A percentile compares a stretch with the other conserved stretches of the same genome.
Conservation (phyloP, 1,140 invertebrate species). For the Eupeodes corollae region DNA sequence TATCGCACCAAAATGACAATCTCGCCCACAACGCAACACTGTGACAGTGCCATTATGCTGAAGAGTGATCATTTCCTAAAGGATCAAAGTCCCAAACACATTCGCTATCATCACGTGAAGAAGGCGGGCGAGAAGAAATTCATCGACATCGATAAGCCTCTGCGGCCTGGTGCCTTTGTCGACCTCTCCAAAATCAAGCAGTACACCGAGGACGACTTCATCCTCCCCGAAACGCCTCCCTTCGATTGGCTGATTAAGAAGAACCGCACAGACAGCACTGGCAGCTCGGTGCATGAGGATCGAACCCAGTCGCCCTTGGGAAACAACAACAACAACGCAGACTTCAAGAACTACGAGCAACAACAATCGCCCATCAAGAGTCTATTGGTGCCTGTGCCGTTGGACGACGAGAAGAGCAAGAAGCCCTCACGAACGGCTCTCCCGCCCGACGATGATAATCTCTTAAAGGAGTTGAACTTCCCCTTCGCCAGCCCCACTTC, state of each 20-base stretch:
- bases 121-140: slow-evolving; percentile 13
- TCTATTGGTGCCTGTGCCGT: slow-evolving; percentile 24
- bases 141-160: slow-evolving; percentile 48
- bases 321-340: slow-evolving; percentile 32
- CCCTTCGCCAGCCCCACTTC: slow-evolving; percentile 46
- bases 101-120: slow-evolving; percentile 35
- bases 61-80: slow-evolving; percentile 84
- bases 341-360: slow-evolving; percentile 6
- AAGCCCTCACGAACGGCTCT: slow-evolving; percentile 9
- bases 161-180: slow-evolving; percentile 61
- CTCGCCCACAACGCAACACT: slow-evolving; percentile 62
- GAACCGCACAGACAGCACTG: slow-evolving; percentile 15
- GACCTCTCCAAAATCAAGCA: slow-evolving; percentile 37
- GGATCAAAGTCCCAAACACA: slow-evolving; percentile 58
- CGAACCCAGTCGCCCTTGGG: slow-evolving; percentile 35
- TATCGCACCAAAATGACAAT: slow-evolving; percentile 85
- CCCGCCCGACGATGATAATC: slow-evolving; percentile 23
- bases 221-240: slow-evolving; percentile 52
- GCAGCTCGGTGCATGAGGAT: slow-evolving; percentile 4
- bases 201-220: slow-evolving; percentile 47
- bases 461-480: slow-evolving; percentile 38
- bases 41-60: slow-evolving; percentile 61
- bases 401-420: slow-evolving; percentile 10
- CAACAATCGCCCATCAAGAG: slow-evolving; percentile 26
- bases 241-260: slow-evolving; percentile 49